A percentile compares a stretch with the other conserved stretches of the same genome.
Conservation (phyloP, 2,888 invertebrate genomes). For the Philaethria dido region DNA sequence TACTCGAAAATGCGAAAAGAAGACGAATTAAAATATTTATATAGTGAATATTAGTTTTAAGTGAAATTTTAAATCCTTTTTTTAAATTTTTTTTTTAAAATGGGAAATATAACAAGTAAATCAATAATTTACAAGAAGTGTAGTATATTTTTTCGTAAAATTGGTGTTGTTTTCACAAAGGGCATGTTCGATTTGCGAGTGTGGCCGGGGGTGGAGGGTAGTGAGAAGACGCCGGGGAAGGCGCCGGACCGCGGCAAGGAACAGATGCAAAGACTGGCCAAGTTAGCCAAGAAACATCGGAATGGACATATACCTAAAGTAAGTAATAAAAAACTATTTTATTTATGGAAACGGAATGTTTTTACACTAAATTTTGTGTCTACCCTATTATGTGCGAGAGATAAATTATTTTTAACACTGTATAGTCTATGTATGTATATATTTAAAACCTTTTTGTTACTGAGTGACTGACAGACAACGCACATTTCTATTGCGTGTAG, state of each 20-base stretch:
- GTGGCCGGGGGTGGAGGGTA: constrained; percentile 95
- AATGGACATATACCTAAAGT: constrained; percentile 97
- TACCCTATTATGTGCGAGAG: too few relatives aligned
- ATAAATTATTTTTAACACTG: too few relatives aligned
- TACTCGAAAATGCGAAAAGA: not conserved
- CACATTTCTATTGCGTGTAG: too few relatives aligned
- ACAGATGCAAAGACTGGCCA: constrained; percentile 94
- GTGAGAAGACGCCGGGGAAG: constrained; percentile 92
- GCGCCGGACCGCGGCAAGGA: constrained; percentile 91
- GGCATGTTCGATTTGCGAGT: constrained; percentile 95
- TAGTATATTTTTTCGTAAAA: constrained; percentile 52
- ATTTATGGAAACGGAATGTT: not conserved
- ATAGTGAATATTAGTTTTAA: not conserved
- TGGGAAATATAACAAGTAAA: constrained; percentile 24
- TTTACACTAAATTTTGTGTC: too few relatives aligned
- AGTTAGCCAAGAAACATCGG: constrained; percentile 96
- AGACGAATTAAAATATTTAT: not conserved
- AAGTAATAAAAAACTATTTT: constrained; percentile 47
- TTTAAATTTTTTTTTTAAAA: not conserved
- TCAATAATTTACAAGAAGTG: constrained; percentile 46
- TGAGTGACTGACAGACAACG: too few relatives aligned
- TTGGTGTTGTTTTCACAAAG: constrained; percentile 60
- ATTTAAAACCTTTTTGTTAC: too few relatives aligned
- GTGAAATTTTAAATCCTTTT: not conserved
- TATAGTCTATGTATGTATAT: too few relatives aligned